Base-by-base conservation (phyloP, 2,113 vertebrate genomes). In the Psilopogon haemacephalus region DNA sequence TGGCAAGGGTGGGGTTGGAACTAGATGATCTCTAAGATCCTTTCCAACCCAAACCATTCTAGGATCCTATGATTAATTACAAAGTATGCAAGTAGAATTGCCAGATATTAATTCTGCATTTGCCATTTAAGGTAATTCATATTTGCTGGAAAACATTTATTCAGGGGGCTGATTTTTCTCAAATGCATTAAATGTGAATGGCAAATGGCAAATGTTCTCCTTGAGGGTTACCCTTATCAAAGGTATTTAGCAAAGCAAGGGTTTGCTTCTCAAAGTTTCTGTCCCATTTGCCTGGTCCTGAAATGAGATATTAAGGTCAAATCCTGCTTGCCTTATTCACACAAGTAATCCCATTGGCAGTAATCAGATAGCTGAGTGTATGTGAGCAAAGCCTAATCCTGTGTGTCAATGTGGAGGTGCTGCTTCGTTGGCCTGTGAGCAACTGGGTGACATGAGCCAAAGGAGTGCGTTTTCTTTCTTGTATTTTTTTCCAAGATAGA, bases 231-330 rank as follows among this genome's bases (percentile, higher is more conserved):
- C 40, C 4, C 9, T 59, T 86, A 44, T 40, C 5, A 14, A 68
- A 89, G 30, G 20, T 40, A 56, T 37, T 70, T 76, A 64, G 33
- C n/a, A 72, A 72, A 24, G 32, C 6, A 6, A 75, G 30, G 48
- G 48, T 50, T 50, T 50, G 23, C 79, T 77, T 86, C 32, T 88
- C 44, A 71, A 54, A 21, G 32, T 44, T 94, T 89, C 33, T 88
- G 83, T 48, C 55, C 50, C 62, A n/a, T 12, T 90, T 84, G 18
- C 38, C 44, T 56, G 30, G 44, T 69, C 52, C 75, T 58, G n/a
- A 89, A 86, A 88, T n/a, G 56, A 91, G 84, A 95, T 90, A 84
- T 96, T 94, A 71, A 96, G 93, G 94, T 93, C 91, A 94, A 94
- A 69, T 91, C 80, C 94, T 91, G 78, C 84, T 95, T 90, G 86